Evolutionary conservation across 53 echinoderm and acorn worm genomes (phyloP), one percentile per base, ranked within the genome.

Genomic region (Paracentrotus lividus): DNA sequence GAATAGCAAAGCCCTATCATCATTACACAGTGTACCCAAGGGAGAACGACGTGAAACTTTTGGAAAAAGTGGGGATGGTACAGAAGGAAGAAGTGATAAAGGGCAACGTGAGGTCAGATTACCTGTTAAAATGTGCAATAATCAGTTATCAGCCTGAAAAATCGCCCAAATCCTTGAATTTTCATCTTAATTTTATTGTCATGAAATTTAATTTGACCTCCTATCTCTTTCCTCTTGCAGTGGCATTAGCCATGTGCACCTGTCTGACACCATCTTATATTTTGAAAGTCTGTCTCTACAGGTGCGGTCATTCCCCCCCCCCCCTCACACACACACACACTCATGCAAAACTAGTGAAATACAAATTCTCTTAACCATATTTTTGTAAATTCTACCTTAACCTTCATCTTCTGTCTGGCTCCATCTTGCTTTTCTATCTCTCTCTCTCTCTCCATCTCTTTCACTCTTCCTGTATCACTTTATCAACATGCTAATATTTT

Each of bases 181-280:
- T 76, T 20, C 42, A 42, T n/a, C n/a, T n/a, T n/a, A n/a, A n/a
- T 40, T 33, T 76, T 76, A 23, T 76, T 76, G 42, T 76, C 42
- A 1, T 10, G n/a, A 42, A 76, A 76, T 40, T 76, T 76, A 18
- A 76, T 76, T 36, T 40, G 42, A 42, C 76, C 38, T 40, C 76
- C 42, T 40, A 42, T 76, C 76, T 76, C 42, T 42, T 76, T 76
- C 76, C 42, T 76, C 40, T 7, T 76, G 76, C 76, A 76, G 42
- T 76, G 34, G 26, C 0, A 33, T 15, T 59, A 69, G 14, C 49
- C 40, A 36, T 24, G 16, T 88, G 36, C 32, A 23, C 23, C 58
- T 53, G 36, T 34, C 58, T 54, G 8, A 1, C 16, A 34, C 8
- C n/a, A n/a, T 85, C 47, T 49, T 40, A 32, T 3, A 21, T 4